Percentiles rank a stretch among this genome's conserved stretches.
phyloP scores from a whole-genome alignment of 2,797 vertebrate species.

The Notamacropus eugenii region DNA sequence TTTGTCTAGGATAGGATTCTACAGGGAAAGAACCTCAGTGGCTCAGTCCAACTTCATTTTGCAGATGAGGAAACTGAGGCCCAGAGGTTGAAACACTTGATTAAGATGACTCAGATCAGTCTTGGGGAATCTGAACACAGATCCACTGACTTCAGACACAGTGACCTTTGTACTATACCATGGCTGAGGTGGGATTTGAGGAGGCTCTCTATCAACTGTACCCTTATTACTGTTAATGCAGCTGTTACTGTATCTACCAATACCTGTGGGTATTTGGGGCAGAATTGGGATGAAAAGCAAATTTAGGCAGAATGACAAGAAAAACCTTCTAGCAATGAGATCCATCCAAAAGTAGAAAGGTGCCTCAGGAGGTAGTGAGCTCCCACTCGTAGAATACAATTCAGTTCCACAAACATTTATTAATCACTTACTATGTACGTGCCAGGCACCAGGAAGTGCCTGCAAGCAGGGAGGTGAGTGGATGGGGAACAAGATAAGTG shows the following conservation, averaged over 20 bases:
- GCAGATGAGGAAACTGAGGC: not conserved
- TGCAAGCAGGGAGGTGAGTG: not conserved
- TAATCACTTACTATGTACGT: not conserved
- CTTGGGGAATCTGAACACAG: not conserved
- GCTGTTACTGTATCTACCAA: not conserved
- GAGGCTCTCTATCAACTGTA: not conserved
- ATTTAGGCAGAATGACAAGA: not conserved
- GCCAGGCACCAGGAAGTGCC: not conserved
- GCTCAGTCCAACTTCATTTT: not conserved
- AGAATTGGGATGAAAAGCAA: not conserved
- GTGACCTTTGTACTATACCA: not conserved
- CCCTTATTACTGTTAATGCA: not conserved
- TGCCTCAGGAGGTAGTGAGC: not conserved
- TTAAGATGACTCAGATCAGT: not conserved
- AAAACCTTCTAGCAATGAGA: not conserved
- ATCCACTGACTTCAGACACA: not conserved
- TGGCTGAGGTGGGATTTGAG: not conserved
- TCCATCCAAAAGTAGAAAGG: not conserved
- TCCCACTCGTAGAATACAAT: not conserved
- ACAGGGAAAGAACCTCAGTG: not conserved
- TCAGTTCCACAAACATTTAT: not conserved
- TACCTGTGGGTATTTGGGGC: not conserved
- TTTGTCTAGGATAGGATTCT: not conserved
- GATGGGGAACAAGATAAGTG: not conserved
- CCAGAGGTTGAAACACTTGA: not conserved